Base-by-base conservation (phyloP, 2,113 vertebrate genomes). In the Spea bombifrons region DNA sequence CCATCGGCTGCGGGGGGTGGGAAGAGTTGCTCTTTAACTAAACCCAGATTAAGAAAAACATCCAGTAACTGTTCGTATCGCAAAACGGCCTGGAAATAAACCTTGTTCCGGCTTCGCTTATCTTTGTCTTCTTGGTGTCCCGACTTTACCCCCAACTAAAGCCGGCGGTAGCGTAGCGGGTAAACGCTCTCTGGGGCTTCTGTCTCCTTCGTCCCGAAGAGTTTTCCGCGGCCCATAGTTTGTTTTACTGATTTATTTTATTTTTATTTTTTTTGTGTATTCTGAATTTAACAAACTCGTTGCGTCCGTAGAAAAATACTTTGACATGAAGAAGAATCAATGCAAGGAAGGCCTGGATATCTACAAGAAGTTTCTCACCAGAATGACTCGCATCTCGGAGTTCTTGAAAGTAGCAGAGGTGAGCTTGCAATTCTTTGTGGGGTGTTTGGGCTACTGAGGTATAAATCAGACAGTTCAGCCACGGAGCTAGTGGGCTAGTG, bases 361-460 rank as follows among this genome's bases (percentile, higher is more conserved):
- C 83, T 99, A 99, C 86, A 99, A 99, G 91, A 99, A 99, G 85
- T 99, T 99, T 83, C 93, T 99, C 70, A 99, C 97, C 83, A 91
- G 97, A 86, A 99, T 99, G 97, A 98, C 96, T 4, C 93, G 97
- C 81, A 98, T 99, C 89, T 99, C 97, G 0, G 97, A 99, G 83
- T 99, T 99, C 88, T 94, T 99, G 83, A 99, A 99, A 94, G 97
- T 99, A 88, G 97, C 97, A 82, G 97, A 99, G 94, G 97, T 99
- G 90, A 90, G 82, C 67, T 80, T 44, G 30, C 3, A 3, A 4
- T 59, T 59, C 9, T 13, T 59, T 59, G 30, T 30, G 30, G 30
- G 30, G 30, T 2, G 30, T 30, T 30, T 30, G 30, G 30, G 30
- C 30, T 30, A 30, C 30, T 30, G 2, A 30, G 30, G 2, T 30